phyloP scores from a whole-genome alignment of 2,797 vertebrate genomes.

The Ispidina lecontei region DNA sequence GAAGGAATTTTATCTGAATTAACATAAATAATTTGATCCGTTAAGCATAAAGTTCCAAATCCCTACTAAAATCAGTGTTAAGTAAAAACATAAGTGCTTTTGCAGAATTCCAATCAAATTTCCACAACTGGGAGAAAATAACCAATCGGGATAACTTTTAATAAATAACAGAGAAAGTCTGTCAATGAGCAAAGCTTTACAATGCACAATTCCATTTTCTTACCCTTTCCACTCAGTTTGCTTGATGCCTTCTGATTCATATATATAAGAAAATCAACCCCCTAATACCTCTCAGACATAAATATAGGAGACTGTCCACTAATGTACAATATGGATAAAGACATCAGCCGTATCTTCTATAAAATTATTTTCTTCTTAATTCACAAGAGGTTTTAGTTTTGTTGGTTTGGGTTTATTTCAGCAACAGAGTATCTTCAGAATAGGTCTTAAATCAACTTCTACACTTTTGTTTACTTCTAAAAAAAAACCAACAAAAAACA shows the following conservation, averaged over 20 bases:
- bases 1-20: neutral
- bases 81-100: neutral
- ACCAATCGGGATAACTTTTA: neutral
- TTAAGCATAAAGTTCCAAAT: neutral
- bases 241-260: neutral
- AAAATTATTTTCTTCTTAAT: neutral
- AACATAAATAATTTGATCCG: neutral
- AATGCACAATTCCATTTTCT: neutral
- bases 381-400: neutral
- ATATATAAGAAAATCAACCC: neutral
- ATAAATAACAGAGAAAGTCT: neutral
- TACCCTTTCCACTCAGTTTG: neutral
- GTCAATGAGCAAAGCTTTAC: conserved; percentile 19
- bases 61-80: neutral
- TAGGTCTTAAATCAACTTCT: neutral
- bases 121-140: neutral
- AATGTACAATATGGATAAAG: neutral
- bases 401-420: neutral
- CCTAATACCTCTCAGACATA: neutral
- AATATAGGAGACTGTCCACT: neutral
- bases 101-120: neutral
- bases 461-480: neutral
- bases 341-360: neutral
- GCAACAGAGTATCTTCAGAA: neutral
- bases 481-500: no score